Conservation (phyloP, 1,140 invertebrate species). For the Mylabris phalerata region DNA sequence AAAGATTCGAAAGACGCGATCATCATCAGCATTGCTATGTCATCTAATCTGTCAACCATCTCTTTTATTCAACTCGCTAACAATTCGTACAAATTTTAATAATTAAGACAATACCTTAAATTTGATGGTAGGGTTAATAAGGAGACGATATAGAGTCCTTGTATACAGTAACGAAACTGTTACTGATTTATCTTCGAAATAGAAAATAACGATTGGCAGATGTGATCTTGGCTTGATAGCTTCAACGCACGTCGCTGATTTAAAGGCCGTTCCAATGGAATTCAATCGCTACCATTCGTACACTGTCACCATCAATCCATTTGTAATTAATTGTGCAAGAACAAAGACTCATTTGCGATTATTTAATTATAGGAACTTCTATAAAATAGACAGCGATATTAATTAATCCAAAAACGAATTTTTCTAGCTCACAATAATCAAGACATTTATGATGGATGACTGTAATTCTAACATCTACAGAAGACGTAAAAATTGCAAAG, state of each 20-base stretch:
- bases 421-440: not conserved
- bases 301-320: constrained; percentile 8
- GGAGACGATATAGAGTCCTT: not conserved
- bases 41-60: constrained; percentile 1
- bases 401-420: not conserved
- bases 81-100: constrained; percentile 3
- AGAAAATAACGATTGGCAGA: constrained; percentile 6
- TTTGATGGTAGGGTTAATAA: no score
- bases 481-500: not conserved
- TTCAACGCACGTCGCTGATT: constrained; percentile 10
- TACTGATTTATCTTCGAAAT: constrained; percentile 3
- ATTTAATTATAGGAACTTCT: constrained; percentile 1
- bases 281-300: constrained; percentile 7
- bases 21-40: not conserved
- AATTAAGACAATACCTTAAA: constrained; percentile 2
- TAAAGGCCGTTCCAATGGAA: constrained; percentile 10
- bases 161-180: not conserved
- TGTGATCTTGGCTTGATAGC: constrained; percentile 7
- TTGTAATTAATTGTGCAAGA: constrained; percentile 13
- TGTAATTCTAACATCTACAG: not conserved
- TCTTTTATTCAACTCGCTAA: not conserved
- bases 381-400: constrained; percentile 4
- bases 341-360: constrained; percentile 5
- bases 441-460: not conserved
- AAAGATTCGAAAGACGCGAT: not conserved